Evolutionary conservation across 1,140 invertebrate genomes (phyloP).

Genomic region (Gerris buenoi): DNA sequence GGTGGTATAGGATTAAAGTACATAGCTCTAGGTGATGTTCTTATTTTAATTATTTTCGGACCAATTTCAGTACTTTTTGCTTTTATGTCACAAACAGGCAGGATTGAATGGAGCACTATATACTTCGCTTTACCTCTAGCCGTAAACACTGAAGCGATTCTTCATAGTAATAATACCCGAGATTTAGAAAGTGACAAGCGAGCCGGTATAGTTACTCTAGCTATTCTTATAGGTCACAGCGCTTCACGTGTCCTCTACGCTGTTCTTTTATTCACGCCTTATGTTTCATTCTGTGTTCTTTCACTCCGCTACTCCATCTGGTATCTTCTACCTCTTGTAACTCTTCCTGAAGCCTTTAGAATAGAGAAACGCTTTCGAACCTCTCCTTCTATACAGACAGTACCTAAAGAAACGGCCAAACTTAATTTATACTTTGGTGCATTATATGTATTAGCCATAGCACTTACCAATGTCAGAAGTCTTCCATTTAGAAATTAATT

Average conservation of each 20-base stretch:
- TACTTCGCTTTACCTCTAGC: conserved; percentile 87
- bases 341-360: conserved; percentile 70
- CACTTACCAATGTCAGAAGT: conserved; percentile 26
- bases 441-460: conserved; percentile 66
- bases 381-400: conserved; percentile 54
- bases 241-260: conserved; percentile 82
- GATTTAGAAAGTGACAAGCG: conserved; percentile 42
- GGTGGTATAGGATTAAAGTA: conserved; percentile 45
- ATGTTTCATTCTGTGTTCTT: conserved; percentile 72
- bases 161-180: conserved; percentile 87
- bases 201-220: conserved; percentile 50
- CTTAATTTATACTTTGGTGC: conserved; percentile 82
- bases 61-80: conserved; percentile 88
- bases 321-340: conserved; percentile 77
- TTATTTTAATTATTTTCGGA: conserved; percentile 84
- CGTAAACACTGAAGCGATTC: conserved; percentile 83
- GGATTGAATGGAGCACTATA: conserved; percentile 68
- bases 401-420: conserved; percentile 76
- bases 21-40: conserved; percentile 40
- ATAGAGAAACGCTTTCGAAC: conserved; percentile 78
- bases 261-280: conserved; percentile 78
- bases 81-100: conserved; percentile 78
- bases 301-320: conserved; percentile 67
- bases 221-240: conserved; percentile 80
- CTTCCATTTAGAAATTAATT: conserved; percentile 23